Evolutionary conservation across 2,888 invertebrate genomes (phyloP).

Genomic region (Ommatoiulus sabulosus): DNA sequence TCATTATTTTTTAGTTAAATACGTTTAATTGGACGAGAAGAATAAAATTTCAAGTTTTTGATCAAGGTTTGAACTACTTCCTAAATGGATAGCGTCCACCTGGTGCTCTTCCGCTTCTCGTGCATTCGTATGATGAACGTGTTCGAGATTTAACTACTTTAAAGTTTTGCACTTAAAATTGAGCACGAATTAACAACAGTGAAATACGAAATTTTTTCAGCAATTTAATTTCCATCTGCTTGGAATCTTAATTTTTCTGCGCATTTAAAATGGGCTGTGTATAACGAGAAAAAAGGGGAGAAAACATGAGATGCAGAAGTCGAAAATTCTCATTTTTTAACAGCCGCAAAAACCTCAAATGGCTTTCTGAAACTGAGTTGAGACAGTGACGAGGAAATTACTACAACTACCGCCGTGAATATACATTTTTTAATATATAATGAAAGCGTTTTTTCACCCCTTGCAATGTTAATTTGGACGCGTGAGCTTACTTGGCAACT

Average conservation of each 20-base stretch:
- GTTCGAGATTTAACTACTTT: not conserved
- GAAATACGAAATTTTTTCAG: not conserved
- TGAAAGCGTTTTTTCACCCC: not conserved
- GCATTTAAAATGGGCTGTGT: not conserved
- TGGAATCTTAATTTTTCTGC: not conserved
- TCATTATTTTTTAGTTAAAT: not conserved
- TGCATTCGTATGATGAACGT: too few relatives aligned
- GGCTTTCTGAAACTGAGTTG: not conserved
- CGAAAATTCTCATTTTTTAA: not conserved
- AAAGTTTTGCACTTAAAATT: not conserved
- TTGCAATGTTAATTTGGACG: not conserved
- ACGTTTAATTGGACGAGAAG: not conserved
- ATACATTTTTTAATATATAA: not conserved
- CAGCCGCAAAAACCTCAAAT: conserved; percentile 24
- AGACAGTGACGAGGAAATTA: conserved; percentile 3
- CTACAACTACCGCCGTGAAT: not conserved
- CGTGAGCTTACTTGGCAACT: not conserved
- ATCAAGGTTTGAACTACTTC: not conserved
- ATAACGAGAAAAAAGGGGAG: not conserved
- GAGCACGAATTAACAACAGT: not conserved
- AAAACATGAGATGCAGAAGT: not conserved
- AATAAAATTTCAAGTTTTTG: not conserved
- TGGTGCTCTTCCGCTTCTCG: not conserved
- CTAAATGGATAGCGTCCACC: not conserved
- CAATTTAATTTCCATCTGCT: conserved; percentile 14